Percentiles rank a stretch among this genome's conserved stretches.
These are phyloP conservation scores for Sipha flava DNA, from an alignment of 1,140 invertebrate genomes.

Conservation along the genomic window DNA sequence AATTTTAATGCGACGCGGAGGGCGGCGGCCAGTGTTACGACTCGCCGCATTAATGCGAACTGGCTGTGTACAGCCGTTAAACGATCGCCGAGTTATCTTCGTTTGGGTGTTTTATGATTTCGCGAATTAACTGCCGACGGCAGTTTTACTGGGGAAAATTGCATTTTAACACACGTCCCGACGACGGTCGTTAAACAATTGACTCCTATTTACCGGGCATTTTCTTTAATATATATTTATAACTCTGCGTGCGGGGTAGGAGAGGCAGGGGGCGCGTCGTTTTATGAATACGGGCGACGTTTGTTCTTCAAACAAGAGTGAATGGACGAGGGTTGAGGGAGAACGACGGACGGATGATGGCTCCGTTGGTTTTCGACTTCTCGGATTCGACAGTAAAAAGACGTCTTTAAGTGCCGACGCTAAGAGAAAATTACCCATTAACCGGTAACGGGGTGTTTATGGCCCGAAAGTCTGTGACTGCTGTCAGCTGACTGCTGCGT, in stretches of 20 bases:
- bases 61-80: background rate
- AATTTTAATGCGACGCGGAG: background rate
- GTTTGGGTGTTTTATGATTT: slow-evolving; percentile 23
- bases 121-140: slow-evolving; percentile 15
- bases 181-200: slow-evolving; percentile 14
- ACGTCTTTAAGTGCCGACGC: background rate
- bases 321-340: background rate
- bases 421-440: slow-evolving; percentile 23
- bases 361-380: background rate
- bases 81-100: background rate
- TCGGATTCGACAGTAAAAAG: slow-evolving; percentile 27
- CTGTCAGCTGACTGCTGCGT: background rate
- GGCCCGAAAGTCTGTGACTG: background rate
- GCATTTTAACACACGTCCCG: slow-evolving; percentile 25
- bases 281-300: background rate
- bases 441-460: slow-evolving; percentile 7
- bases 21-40: background rate
- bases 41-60: slow-evolving; percentile 5
- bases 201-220: slow-evolving; percentile 14
- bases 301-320: background rate
- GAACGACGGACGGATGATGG: background rate
- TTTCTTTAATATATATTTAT: slow-evolving; percentile 22
- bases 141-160: slow-evolving; percentile 10
- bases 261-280: background rate
- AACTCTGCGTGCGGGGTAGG: background rate